Base-by-base conservation (phyloP, 1,140 invertebrate species). In the Pissodes strobi region DNA sequence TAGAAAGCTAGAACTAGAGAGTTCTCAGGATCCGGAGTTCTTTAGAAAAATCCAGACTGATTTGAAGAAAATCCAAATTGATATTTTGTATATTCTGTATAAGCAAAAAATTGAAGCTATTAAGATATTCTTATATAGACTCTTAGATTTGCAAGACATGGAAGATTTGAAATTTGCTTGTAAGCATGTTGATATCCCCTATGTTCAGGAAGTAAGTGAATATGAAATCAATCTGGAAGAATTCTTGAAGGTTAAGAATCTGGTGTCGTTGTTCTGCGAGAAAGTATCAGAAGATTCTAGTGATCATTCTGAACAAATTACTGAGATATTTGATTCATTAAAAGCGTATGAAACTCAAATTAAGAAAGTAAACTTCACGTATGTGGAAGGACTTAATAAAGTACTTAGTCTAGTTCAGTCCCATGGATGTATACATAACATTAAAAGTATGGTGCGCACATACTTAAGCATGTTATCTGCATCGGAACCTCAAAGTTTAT, bases 61-160 rank as follows among this genome's bases (percentile, higher is more conserved):
- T 19, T 21, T 48, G 18, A 48, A 48, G 21, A 41, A 48, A 21
- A 21, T 48, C 13, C 10, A 48, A 12, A 21, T 5, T 48, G 45
- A 48, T 21, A 48, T 48, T 21, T 18, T 48, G 9, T 48, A 48
- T 25, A 17, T 48, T 21, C 17, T 48, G 17, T 48, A 48, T 21
- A 25, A 22, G 2, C 19, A 48, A 8, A 48, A 48, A 21, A 48
- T 48, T 21, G 45, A 25, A 4, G 22, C 10, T 48, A 12, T 48
- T 6, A 48, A 25, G 19, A 9, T 25, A 13, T 48, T 48, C 17
- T 21, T 48, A 9, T 13, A 3, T 8, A 48, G 19, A 25, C 10
- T 48, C 1, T 21, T 48, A 21, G 21, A 48, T 1, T 12, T 1
- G 2, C 2, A 18, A 12, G 6, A 48, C 21, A 22, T 48, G 12